Conservation (phyloP, 2,888 invertebrate species). For the Drosophila barbarae region DNA sequence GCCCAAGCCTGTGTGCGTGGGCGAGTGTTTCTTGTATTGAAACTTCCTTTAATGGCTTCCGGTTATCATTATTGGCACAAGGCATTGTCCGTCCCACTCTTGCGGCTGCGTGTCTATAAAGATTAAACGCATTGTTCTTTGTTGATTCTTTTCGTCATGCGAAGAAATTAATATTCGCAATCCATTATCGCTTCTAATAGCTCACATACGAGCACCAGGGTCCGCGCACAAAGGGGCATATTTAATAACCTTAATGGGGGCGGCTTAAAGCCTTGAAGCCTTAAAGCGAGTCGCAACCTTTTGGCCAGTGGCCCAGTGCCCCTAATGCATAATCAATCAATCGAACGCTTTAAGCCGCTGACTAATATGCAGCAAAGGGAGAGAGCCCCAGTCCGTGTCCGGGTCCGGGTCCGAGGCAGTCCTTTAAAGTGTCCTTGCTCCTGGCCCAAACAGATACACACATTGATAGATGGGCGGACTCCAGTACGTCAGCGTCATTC, state of each 20-base stretch:
- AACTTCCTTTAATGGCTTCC: constrained; percentile 74
- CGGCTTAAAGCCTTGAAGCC: constrained; percentile 61
- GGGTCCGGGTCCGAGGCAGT: constrained; percentile 45
- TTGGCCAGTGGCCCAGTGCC: constrained; percentile 39
- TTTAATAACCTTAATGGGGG: constrained; percentile 70
- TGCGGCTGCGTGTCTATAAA: constrained; percentile 67
- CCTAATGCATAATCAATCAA: constrained; percentile 62
- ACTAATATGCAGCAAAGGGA: constrained; percentile 58
- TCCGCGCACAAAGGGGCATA: constrained; percentile 36
- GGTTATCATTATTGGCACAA: constrained; percentile 71
- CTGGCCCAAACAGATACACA: constrained; percentile 24
- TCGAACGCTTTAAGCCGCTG: constrained; percentile 69
- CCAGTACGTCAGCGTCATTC: constrained; percentile 41
- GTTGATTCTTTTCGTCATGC: constrained; percentile 69
- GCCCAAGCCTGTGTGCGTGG: constrained; percentile 31
- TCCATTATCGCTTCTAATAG: constrained; percentile 68
- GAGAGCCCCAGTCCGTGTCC: constrained; percentile 41
- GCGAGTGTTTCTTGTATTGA: constrained; percentile 60
- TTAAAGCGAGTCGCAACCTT: constrained; percentile 44
- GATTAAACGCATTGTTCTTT: constrained; percentile 70
- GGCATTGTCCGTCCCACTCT: constrained; percentile 44
- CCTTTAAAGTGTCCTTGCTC: constrained; percentile 58
- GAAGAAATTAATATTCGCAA: constrained; percentile 73
- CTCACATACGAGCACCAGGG: constrained; percentile 21
- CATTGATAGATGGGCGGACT: constrained; percentile 64